phyloP scores from a whole-genome alignment of 2,888 invertebrate species.

The Drosophila silvestris region DNA sequence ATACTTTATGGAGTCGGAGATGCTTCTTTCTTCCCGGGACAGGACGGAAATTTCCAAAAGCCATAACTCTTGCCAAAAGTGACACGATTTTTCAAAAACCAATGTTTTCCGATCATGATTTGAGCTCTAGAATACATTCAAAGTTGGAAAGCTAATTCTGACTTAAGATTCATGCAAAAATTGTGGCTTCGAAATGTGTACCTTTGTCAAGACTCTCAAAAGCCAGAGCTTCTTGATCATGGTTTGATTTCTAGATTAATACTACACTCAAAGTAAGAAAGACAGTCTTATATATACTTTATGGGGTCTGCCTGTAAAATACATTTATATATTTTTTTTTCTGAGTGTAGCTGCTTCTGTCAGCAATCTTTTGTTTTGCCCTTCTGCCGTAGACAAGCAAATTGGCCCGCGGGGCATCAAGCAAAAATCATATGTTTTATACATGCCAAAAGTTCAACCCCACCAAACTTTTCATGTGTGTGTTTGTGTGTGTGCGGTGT shows the following conservation, averaged over 20 bases:
- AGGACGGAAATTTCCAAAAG: too few species aligned
- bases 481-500: not conserved
- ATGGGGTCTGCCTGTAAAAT: not conserved
- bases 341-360: constrained; percentile 3
- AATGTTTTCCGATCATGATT: too few species aligned
- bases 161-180: too few species aligned
- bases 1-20: not conserved
- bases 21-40: too few species aligned
- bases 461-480: constrained; percentile 27
- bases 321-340: not conserved
- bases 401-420: constrained; percentile 78
- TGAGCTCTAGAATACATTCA: too few species aligned
- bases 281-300: not conserved
- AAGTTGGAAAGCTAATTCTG: too few species aligned
- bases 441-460: constrained; percentile 61
- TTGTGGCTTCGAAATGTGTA: too few species aligned
- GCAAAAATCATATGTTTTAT: constrained; percentile 80
- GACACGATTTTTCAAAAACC: too few species aligned
- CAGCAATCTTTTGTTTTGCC: constrained; percentile 30
- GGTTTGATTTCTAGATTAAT: not conserved
- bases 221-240: not conserved
- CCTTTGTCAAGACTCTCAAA: too few species aligned
- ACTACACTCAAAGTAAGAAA: not conserved
- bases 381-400: constrained; percentile 76
- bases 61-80: too few species aligned